Percentiles rank a stretch among this genome's conserved stretches.
Evolutionary conservation across 2,113 vertebrate species (phyloP).

Genomic region (Sterna hirundo): DNA sequence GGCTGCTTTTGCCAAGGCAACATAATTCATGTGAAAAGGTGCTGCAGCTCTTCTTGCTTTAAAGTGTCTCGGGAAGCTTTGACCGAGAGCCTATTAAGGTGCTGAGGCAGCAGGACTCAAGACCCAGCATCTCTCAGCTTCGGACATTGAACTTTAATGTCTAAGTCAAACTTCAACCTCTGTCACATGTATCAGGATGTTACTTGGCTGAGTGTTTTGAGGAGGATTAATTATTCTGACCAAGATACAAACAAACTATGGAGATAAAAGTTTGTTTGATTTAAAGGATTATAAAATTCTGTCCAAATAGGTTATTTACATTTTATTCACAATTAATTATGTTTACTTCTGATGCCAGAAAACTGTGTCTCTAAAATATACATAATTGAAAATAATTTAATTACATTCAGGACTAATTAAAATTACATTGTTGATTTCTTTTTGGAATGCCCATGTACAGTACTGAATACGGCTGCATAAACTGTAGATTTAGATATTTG

Average conservation of each 20-base stretch:
- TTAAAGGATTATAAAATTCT: not conserved
- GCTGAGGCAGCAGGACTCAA: constrained; percentile 47
- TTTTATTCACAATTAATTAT: not conserved
- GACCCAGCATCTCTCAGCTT: not conserved
- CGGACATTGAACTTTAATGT: not conserved
- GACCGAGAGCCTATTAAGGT: not conserved
- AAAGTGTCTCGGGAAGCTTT: not conserved
- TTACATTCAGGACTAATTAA: not conserved
- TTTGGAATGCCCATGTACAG: not conserved
- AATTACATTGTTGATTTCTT: not conserved
- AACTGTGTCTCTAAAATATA: not conserved
- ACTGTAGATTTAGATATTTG: not conserved
- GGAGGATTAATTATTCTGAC: constrained; percentile 6
- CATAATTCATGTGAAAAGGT: constrained; percentile 5
- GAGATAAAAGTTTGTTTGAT: not conserved
- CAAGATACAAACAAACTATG: not conserved
- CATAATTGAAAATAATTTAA: not conserved
- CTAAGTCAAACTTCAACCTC: constrained; percentile 6
- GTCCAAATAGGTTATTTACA: not conserved
- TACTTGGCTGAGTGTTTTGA: not conserved
- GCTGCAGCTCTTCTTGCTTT: not conserved
- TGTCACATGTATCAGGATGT: not conserved
- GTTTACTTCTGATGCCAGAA: not conserved
- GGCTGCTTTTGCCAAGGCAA: not conserved
- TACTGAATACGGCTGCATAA: not conserved